Evolutionary conservation across 2,888 invertebrate genomes (phyloP), one percentile per base, ranked within the genome.

Genomic region (Spodoptera exigua): DNA sequence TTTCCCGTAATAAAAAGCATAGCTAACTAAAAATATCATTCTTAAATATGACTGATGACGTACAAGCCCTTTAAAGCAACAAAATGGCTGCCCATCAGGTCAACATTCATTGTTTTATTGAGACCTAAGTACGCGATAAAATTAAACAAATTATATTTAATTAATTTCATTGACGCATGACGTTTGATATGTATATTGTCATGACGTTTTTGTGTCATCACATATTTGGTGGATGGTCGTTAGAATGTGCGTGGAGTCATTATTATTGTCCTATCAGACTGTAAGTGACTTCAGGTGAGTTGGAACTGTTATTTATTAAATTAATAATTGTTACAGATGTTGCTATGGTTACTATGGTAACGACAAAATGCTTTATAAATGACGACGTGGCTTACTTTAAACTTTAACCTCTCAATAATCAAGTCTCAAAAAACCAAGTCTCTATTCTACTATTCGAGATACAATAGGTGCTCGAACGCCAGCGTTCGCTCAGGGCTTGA

Each of bases 91-190:
- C 27, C 2, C 34, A 18, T 52, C 14, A 27, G 13, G 13, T 47
- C 18, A 49, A 14, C 5, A 13, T 9, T n/a, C 18, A 49, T 45
- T 62, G 47, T 61, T 41, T 68, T 47, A 69, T 54, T 49, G 35
- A 16, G 18, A 45, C 16, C 11, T 54, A 54, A 69, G 34, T 46
- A 35, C 39, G 35, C 45, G 40, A 70, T 70, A 63, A 66, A 63
- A 44, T 46, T 0, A 35, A 63, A 37, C 45, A 37, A 69, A 54
- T 62, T 18, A 17, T 39, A 34, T 16, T 32, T 37, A 53, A 45
- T 34, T 18, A 53, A 18, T 36, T 52, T 48, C 35, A 17, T 18
- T 65, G 65, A 69, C 65, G 70, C 52, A 69, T 14, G 36, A 37
- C 21, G 46, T 17, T 13, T 12, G 12, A 17, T 10, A 17, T 11